phyloP scores from a whole-genome alignment of 2,113 vertebrate species.

The Clarias macrocephalus region DNA sequence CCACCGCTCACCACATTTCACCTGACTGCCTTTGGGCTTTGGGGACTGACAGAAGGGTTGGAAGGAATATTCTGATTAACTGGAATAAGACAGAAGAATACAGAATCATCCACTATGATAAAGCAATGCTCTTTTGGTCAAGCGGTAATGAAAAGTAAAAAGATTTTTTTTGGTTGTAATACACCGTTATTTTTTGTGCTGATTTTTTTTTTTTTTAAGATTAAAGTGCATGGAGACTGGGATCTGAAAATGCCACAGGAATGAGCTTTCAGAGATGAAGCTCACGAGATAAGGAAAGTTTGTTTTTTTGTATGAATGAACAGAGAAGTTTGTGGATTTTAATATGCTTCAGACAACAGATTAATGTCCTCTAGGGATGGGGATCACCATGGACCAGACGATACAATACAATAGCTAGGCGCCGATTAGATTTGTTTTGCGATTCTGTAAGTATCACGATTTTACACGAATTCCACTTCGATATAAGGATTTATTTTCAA shows the following conservation, averaged over 20 bases:
- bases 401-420: too few relatives aligned
- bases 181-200: neutral
- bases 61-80: neutral
- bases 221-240: neutral
- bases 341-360: too few relatives aligned
- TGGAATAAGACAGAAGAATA: neutral
- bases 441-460: too few relatives aligned
- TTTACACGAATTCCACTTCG: too few relatives aligned
- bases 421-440: too few relatives aligned
- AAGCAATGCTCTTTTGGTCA: neutral
- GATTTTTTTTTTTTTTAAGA: neutral
- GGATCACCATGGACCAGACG: too few relatives aligned
- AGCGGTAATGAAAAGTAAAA: neutral
- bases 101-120: neutral
- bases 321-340: neutral
- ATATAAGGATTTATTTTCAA: too few relatives aligned
- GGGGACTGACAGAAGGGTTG: neutral
- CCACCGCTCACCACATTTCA: neutral
- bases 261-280: neutral
- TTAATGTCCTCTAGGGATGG: too few relatives aligned
- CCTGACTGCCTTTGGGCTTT: conserved; percentile 1
- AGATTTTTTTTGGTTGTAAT: neutral
- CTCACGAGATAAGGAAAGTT: neutral
- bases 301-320: neutral
- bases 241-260: neutral